Base-by-base conservation (phyloP, 2,113 vertebrate species). In the Cyrtonyx montezumae region DNA sequence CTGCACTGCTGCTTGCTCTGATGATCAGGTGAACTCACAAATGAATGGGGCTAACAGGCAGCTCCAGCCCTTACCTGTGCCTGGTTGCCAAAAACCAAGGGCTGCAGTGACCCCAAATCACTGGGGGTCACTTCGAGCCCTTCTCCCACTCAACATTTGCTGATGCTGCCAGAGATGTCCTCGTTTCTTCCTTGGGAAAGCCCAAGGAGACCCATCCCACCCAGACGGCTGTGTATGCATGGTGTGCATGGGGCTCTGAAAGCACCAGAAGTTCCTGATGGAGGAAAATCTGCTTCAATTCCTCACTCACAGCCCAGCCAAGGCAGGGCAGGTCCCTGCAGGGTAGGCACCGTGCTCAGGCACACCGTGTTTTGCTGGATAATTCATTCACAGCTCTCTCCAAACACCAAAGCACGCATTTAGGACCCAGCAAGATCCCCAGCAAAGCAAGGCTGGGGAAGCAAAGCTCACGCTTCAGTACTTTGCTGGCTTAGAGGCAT, bases 1-100 rank as follows among this genome's bases (percentile, higher is more conserved):
- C 66, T 75, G 75, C 65, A 46, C 58, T 22, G 65, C 74, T 86
- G 37, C 91, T 79, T 95, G 90, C 79, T 94, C 90, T 61, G 91
- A 79, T 68, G 62, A 95, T 87, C 84, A 90, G 93, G 91, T 92
- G 89, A 84, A 92, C 84, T 19, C 11, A 58, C 77, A 89, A 79
- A 55, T 23, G 80, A 62, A 86, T 82, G 65, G 87, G 81, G 78
- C 51, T 6, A 9, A 36, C 14, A 88, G 91, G 75, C 61, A 74
- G 84, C 82, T 56, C 69, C 81, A 43, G 49, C 42, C 78, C 63
- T 21, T 42, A 32, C 59, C 59, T 96, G 68, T 79, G 95, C 86
- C 16, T 37, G 78, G 79, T 66, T 95, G 91, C 83, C 79, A 80
- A 87, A 94, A 87, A 84, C 74, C 65, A n/a, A 90, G 91, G 79